A percentile compares a stretch with the other conserved stretches of the same genome.
These are phyloP conservation scores for Pterostichus madidus DNA, from an alignment of 2,888 invertebrate genomes.

Conservation along the genomic window DNA sequence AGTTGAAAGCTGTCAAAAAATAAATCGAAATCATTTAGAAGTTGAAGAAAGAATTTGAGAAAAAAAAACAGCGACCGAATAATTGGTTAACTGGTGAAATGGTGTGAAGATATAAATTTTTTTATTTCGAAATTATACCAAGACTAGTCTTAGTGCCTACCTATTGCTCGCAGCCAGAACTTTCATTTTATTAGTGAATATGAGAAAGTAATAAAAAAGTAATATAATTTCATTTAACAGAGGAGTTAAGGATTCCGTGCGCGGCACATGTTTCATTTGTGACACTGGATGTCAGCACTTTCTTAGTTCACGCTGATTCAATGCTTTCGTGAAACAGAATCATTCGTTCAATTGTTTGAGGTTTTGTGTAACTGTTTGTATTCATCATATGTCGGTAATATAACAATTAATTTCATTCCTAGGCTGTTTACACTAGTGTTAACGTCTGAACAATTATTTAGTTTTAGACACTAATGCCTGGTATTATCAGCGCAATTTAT, in stretches of 20 bases:
- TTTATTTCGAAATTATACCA: too few species aligned
- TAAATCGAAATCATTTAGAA: not conserved
- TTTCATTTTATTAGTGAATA: constrained; percentile 35
- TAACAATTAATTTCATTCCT: constrained; percentile 54
- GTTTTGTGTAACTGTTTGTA: constrained; percentile 51
- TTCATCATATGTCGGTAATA: constrained; percentile 51
- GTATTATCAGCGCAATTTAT: constrained; percentile 58
- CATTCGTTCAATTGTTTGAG: constrained; percentile 52
- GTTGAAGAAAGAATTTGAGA: not conserved
- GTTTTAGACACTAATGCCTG: constrained; percentile 56
- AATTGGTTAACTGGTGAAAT: too few species aligned
- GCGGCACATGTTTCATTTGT: constrained; percentile 16
- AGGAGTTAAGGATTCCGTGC: constrained; percentile 4
- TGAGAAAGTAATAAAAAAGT: constrained; percentile 27
- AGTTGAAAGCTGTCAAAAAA: too few species aligned
- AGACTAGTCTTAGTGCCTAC: too few species aligned
- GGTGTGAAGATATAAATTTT: too few species aligned
- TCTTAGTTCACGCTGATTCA: constrained; percentile 37
- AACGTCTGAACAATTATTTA: constrained; percentile 56
- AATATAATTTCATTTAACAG: constrained; percentile 24
- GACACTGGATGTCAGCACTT: constrained; percentile 33
- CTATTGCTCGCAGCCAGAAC: not conserved
- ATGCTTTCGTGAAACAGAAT: constrained; percentile 46
- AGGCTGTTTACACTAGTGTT: constrained; percentile 55
- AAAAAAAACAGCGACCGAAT: too few species aligned